Conservation (phyloP, 2,888 invertebrate genomes). For the Eumacrocentrus americanus region DNA sequence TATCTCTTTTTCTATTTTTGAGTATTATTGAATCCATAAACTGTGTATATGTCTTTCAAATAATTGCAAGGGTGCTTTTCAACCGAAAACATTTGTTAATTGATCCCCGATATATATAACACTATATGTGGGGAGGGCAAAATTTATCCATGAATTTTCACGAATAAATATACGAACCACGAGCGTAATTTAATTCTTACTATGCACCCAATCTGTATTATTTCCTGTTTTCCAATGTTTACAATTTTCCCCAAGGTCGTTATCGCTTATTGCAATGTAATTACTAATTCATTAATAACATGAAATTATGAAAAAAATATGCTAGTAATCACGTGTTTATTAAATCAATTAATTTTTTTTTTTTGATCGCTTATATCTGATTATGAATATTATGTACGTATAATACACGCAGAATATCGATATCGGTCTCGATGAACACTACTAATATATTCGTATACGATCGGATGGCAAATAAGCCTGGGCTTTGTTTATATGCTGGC, state of each 20-base stretch:
- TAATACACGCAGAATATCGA: conserved; percentile 13
- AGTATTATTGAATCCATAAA: too few species aligned
- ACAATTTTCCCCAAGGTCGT: conserved; percentile 23
- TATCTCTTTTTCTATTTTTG: too few species aligned
- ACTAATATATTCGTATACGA: conserved; percentile 19
- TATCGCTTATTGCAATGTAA: conserved; percentile 35
- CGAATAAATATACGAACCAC: conserved; percentile 24
- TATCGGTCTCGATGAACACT: conserved; percentile 17
- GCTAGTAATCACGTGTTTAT: too few species aligned
- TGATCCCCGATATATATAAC: conserved; percentile 16
- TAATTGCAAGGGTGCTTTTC: not conserved
- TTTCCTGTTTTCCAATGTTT: conserved; percentile 3
- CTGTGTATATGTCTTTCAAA: too few species aligned
- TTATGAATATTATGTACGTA: too few species aligned
- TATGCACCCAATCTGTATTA: conserved; percentile 6
- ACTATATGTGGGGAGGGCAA: not conserved
- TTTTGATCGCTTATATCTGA: too few species aligned
- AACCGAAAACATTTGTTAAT: conserved; percentile 26
- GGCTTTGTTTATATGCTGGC: conserved; percentile 30
- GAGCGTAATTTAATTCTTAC: conserved; percentile 26
- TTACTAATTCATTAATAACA: conserved; percentile 37
- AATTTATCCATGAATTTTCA: conserved; percentile 8
- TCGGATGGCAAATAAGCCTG: conserved; percentile 25
- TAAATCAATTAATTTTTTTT: too few species aligned
- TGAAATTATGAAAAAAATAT: too few species aligned